Base-by-base conservation (phyloP, 2,797 vertebrate species). In the Sebastes jordani region DNA sequence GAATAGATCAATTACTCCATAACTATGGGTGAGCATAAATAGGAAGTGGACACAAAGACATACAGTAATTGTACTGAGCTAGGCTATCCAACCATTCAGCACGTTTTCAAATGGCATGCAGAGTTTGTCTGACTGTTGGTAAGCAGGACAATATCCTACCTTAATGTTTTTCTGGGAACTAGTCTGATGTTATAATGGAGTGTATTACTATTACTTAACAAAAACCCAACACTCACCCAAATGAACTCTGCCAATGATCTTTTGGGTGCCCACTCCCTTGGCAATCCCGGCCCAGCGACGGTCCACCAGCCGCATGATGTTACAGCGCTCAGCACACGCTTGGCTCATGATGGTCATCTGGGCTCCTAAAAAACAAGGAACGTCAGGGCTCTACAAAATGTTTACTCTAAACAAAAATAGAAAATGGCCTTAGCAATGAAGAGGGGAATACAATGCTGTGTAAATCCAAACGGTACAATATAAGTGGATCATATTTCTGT, bases 291-390 rank as follows among this genome's bases (percentile, higher is more conserved):
- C 97, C 99, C 99, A 99, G 32, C 99, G 97, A 49, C 98, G 96
- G 89, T 99, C 99, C 82, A 99, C 99, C 89, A 99, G 95, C 66
- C 99, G 95, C 98, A 99, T 99, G 75, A 99, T 99, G 89, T 99
- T 99, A 85, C 99, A 99, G 81, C 99, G 96, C 80, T 99, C 98
- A 3, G 98, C 99, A 81, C 98, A 99, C 0, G 99, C 97, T 82
- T 99, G 98, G 93, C 98, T 99, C 99, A 99, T 99, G 83, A 99
- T 99, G 63, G 99, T 99, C 99, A 99, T 99, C 93, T 99, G 99
- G 81, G 98, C 98, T 88, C 99, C 98, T 99, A 82, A 25, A 82
- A 82, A 74, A 82, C 25, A 77, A 63, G 20, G 7, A 83, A 79
- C 1, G 16, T 30, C 8, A 22, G 11, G 2, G 36, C 25, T 62